Base-by-base conservation (phyloP, 2,113 vertebrate genomes). In the Diglossa brunneiventris region DNA sequence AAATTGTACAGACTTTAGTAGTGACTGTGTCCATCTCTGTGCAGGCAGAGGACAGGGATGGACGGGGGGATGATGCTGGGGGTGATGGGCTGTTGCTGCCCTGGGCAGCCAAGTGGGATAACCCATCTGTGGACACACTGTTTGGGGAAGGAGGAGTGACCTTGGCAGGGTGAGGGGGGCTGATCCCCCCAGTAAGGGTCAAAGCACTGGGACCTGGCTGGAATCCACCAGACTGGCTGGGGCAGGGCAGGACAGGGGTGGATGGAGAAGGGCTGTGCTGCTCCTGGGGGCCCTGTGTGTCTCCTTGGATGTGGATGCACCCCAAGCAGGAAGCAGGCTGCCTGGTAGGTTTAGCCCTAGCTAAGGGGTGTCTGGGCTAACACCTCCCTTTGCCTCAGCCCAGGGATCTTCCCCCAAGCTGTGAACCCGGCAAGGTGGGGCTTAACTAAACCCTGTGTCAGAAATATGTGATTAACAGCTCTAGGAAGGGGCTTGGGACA, bases 171-270 rank as follows among this genome's bases (percentile, higher is more conserved):
- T 35, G 49, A 83, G 28, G 30, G 42, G 14, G 11, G 26, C 10
- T 59, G 47, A 47, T 50, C 6, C 33, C 35, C 56, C 7, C 0
- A 0, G 2, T 7, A n/a, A 85, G 49, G 56, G 11, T 61, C 30
- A 47, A 35, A 88, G 39, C 70, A 42, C 33, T 28, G 30, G 82
- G 52, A 64, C 12, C 26, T 31, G 33, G 13, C 46, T 84, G 56
- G 53, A 6, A 1, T 49, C 63, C 1, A 2, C 42, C 52, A 11
- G 1, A 7, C 31, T 33, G 58, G 17, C 59, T 80, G 73, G 46
- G 63, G n/a, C 59, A 83, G 59, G 31, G n/a, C 63, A 67, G 56
- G 72, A 33, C 63, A 58, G 47, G 56, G 61, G 26, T 30, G 87
- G 89, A 50, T 70, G 73, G 52, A 66, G 61, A 53, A 80, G 81